Conservation (phyloP, 1,140 invertebrate species). For the Subanguina moxae region DNA sequence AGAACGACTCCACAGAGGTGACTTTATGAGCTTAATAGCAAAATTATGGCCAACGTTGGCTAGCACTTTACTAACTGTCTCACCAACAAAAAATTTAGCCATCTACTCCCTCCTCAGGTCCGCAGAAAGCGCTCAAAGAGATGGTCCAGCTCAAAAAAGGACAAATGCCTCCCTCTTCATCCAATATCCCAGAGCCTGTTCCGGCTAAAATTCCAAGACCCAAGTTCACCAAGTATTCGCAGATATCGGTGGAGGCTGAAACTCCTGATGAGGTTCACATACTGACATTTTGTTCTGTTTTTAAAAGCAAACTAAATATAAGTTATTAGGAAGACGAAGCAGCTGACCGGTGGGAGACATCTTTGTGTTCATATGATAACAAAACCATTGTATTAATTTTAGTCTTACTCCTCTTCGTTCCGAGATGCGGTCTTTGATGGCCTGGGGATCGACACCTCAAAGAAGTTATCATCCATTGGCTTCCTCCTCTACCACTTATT, state of each 20-base stretch:
- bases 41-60: no score
- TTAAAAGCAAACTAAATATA: no score
- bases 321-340: constrained; percentile 34
- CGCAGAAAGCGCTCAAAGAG: constrained; percentile 37
- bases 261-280: constrained; percentile 5
- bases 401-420: constrained; percentile 44
- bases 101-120: constrained; percentile 33
- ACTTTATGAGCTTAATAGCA: no score
- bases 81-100: no score
- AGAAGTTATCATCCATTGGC: neutral
- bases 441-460: constrained; percentile 1
- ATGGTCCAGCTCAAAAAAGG: constrained; percentile 43
- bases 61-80: no score
- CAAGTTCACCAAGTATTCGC: constrained; percentile 42
- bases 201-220: constrained; percentile 43
- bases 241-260: constrained; percentile 10
- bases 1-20: constrained; percentile 24
- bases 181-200: constrained; percentile 35
- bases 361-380: no score
- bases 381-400: no score
- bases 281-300: no score
- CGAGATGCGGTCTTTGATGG: constrained; percentile 33
- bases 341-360: constrained; percentile 13
- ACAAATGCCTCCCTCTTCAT: constrained; percentile 7
- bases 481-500: constrained; percentile 10